Evolutionary conservation across 2,113 vertebrate genomes (phyloP).

Genomic region (Odontesthes bonariensis): DNA sequence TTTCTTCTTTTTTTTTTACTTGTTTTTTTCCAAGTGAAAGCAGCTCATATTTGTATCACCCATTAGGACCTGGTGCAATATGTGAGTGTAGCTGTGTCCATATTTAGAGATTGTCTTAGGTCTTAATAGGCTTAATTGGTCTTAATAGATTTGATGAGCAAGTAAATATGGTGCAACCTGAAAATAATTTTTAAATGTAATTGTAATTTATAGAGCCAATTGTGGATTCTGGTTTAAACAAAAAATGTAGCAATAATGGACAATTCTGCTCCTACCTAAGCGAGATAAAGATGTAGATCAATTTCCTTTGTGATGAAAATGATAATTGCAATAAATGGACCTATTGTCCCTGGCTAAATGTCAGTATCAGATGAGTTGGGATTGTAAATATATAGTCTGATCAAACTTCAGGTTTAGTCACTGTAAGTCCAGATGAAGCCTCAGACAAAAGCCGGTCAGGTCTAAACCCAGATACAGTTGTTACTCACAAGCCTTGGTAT

Average conservation of each 20-base stretch:
- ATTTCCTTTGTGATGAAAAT: neutral
- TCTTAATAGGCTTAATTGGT: too few relatives aligned
- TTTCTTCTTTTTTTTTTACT: conserved; percentile 15
- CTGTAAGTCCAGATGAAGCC: conserved; percentile 4
- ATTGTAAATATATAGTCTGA: conserved; percentile 1
- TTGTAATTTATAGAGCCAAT: neutral
- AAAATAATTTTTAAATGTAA: neutral
- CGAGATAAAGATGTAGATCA: too few relatives aligned
- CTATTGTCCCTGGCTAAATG: neutral
- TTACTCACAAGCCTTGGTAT: neutral
- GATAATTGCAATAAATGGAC: too few relatives aligned
- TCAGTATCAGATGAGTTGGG: neutral
- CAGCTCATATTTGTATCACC: conserved; percentile 14
- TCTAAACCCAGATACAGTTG: conserved; percentile 26
- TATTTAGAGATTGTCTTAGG: neutral
- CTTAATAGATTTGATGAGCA: neutral
- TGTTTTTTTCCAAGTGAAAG: conserved; percentile 16
- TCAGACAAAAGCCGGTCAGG: conserved; percentile 28
- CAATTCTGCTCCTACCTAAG: neutral
- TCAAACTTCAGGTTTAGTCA: neutral
- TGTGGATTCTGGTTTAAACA: neutral
- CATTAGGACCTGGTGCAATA: neutral
- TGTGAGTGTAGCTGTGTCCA: too few relatives aligned
- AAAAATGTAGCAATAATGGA: neutral
- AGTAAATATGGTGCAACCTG: neutral